Evolutionary conservation across 1,140 invertebrate genomes (phyloP).

Genomic region (Scaptomyza montana): DNA sequence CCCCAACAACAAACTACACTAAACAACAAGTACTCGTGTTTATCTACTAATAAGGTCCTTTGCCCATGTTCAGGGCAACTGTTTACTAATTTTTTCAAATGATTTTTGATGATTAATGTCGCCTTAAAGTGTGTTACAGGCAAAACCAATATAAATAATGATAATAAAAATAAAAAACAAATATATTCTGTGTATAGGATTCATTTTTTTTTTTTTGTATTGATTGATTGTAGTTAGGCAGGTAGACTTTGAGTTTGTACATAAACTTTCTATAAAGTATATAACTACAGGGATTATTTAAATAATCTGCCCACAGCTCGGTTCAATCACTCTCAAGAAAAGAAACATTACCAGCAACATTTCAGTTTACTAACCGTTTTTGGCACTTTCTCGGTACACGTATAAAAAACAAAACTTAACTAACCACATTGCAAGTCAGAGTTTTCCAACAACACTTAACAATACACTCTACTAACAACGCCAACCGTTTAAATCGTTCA

Average conservation of each 20-base stretch:
- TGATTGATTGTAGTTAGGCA: constrained; percentile 15
- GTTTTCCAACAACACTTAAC: constrained; percentile 7
- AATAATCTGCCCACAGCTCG: constrained; percentile 8
- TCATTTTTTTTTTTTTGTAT: background rate
- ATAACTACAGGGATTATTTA: constrained; percentile 17
- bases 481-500: constrained; percentile 13
- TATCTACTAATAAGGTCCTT: constrained; percentile 54
- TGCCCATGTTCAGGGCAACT: constrained; percentile 23
- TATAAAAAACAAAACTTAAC: constrained; percentile 40
- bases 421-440: constrained; percentile 53
- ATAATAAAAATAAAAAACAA: constrained; percentile 6
- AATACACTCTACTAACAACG: background rate
- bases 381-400: constrained; percentile 38
- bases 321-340: constrained; percentile 13
- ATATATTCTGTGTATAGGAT: constrained; percentile 6
- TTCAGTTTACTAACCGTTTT: constrained; percentile 58
- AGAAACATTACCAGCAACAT: constrained; percentile 11
- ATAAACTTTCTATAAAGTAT: constrained; percentile 21
- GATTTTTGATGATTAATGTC: constrained; percentile 52
- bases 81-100: constrained; percentile 63
- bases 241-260: constrained; percentile 27
- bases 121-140: constrained; percentile 33
- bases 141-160: constrained; percentile 18
- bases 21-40: constrained; percentile 36
- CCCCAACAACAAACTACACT: constrained; percentile 27